A percentile compares a stretch with the other conserved stretches of the same genome.
Conservation (phyloP, 2,797 vertebrate genomes). For the Sebastolobus alascanus region DNA sequence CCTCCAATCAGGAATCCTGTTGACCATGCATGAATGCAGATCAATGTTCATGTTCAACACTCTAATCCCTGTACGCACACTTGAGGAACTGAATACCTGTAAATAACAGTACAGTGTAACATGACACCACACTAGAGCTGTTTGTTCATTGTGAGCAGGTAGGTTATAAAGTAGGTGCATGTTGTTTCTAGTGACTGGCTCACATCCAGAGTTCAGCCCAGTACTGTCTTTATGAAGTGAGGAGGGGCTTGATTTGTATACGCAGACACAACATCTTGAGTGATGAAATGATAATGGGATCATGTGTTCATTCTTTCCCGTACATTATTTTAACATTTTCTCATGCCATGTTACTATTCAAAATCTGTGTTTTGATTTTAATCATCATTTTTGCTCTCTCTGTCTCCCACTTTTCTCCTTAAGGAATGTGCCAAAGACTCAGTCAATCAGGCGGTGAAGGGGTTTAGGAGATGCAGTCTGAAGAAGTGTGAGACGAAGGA, state of each 20-base stretch:
- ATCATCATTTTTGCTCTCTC: not conserved
- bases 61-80: not conserved
- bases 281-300: not conserved
- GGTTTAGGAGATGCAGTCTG: constrained; percentile 70
- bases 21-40: not conserved
- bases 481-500: constrained; percentile 70
- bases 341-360: not conserved
- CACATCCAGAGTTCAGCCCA: not conserved
- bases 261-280: constrained; percentile 10
- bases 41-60: not conserved
- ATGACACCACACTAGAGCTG: not conserved
- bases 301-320: not conserved
- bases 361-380: not conserved
- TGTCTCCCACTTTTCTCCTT: not conserved
- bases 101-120: constrained; percentile 21
- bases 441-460: constrained; percentile 66
- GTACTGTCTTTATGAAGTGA: not conserved
- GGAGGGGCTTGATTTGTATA: constrained; percentile 15
- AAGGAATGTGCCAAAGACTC: constrained; percentile 68
- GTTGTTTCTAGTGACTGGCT: constrained; percentile 3
- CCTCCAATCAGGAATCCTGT: constrained; percentile 3
- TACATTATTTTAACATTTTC: not conserved
- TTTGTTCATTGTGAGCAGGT: constrained; percentile 17
- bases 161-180: not conserved
- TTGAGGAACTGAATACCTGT: constrained; percentile 1